These are phyloP conservation scores for Babylonia areolata DNA, from an alignment of 1,140 invertebrate genomes.

Conservation along the genomic window DNA sequence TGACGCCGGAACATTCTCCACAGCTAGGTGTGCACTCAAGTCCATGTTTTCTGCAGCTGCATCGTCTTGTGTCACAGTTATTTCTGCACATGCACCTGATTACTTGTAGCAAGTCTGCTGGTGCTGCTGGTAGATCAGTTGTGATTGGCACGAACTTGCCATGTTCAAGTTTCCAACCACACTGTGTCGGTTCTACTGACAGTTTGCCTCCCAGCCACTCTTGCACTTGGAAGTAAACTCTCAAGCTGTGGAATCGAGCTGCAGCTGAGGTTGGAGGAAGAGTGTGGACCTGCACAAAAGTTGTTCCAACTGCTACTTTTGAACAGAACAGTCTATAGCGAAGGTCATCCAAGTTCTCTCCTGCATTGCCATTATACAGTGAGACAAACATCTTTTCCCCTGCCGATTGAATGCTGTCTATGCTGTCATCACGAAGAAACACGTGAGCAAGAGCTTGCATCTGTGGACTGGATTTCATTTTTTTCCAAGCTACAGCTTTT, in stretches of 20 bases:
- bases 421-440: neutral
- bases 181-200: conserved; percentile 26
- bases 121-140: conserved; percentile 43
- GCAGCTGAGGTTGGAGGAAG: conserved; percentile 6
- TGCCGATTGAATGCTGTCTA: neutral
- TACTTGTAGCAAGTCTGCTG: conserved; percentile 41
- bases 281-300: neutral
- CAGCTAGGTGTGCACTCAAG: conserved; percentile 44
- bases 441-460: neutral
- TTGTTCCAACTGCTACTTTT: neutral
- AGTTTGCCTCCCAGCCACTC: conserved; percentile 13
- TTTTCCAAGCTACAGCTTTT: neutral
- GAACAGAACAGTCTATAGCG: neutral
- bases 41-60: conserved; percentile 47
- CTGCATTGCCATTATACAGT: neutral
- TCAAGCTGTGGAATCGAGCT: neutral
- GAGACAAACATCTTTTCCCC: neutral
- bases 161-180: conserved; percentile 48
- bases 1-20: conserved; percentile 42
- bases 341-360: neutral
- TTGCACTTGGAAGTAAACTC: conserved; percentile 19
- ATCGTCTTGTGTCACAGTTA: conserved; percentile 50
- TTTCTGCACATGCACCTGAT: conserved; percentile 52
- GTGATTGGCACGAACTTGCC: conserved; percentile 40
- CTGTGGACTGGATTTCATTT: neutral